Base-by-base conservation (phyloP, 2,113 vertebrate genomes). In the Phylloscopus whistleri region DNA sequence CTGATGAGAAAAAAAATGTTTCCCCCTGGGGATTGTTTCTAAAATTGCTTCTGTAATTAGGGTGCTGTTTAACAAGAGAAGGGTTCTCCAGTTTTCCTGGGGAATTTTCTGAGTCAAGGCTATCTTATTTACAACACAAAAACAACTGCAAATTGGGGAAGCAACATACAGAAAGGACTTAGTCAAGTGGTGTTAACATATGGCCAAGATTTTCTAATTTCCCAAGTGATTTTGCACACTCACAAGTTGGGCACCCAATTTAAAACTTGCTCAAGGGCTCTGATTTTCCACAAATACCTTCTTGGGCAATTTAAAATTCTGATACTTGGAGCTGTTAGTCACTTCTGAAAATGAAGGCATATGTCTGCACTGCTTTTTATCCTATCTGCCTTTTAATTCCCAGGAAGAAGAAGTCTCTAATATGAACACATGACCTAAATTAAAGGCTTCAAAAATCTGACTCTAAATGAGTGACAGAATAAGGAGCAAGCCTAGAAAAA, bases 11-110 rank as follows among this genome's bases (percentile, higher is more conserved):
- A 0, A 4, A 93, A 97, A 96, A 81, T 73, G 70, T 59, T 90
- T 93, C 44, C 88, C 63, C 28, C 7, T 1, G 53, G 78, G 91
- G 66, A 93, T 23, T 95, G 66, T 96, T 95, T 89, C 66, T 39
- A 96, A 95, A 95, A 95, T 79, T 94, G 70, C 87, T 94, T 94
- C 89, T 81, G 48, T 87, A 96, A 95, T 96, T 95, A 95, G 89
- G 81, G 56, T 81, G 90, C 64, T 83, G 35, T 67, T 91, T 91
- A 97, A 94, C 86, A 77, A 88, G 89, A 85, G 76, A 92, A 95
- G 73, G 64, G 72, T 77, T 86, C 75, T 93, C 63, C 68, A 95
- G 76, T 89, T 93, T 88, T 95, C 63, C 79, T 43, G 39, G 41
- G 68, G 75, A 93, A 92, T 83, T 96, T 93, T 97, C 79, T 91